Conservation (phyloP, 1,140 invertebrate genomes). For the Zeugodacus cucurbitae region DNA sequence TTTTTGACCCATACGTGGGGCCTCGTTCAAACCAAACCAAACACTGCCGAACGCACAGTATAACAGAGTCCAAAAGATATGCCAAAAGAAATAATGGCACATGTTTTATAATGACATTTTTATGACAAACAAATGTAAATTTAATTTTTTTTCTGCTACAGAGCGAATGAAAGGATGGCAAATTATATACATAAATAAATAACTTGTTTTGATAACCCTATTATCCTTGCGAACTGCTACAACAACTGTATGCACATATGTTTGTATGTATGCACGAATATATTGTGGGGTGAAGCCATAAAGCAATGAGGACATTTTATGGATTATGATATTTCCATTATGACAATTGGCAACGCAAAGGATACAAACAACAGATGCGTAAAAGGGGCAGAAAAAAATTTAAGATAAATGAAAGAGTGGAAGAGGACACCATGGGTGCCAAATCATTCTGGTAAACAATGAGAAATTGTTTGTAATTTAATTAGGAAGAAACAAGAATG, state of each 20-base stretch:
- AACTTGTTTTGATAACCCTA: not conserved
- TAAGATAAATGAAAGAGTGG: not conserved
- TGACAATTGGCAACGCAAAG: conserved; percentile 56
- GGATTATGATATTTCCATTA: conserved; percentile 62
- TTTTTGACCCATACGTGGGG: too few relatives aligned
- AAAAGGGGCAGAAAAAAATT: not conserved
- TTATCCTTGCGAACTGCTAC: not conserved
- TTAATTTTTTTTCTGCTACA: not conserved
- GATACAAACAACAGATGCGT: not conserved
- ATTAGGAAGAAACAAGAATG: not conserved
- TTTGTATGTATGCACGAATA: not conserved
- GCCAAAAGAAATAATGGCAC: too few relatives aligned
- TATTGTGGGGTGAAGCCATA: not conserved
- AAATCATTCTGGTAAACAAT: not conserved
- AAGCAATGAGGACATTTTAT: conserved; percentile 16
- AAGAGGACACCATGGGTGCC: not conserved
- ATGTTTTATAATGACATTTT: too few relatives aligned
- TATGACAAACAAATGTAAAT: not conserved
- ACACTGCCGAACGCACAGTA: too few relatives aligned
- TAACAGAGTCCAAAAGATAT: too few relatives aligned
- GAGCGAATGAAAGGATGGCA: not conserved
- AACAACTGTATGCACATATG: not conserved
- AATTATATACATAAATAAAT: not conserved
- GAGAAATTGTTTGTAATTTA: not conserved
- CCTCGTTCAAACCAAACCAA: too few relatives aligned